Conservation (phyloP, 2,888 invertebrate genomes). For the Acanthacorydalis orientalis region DNA sequence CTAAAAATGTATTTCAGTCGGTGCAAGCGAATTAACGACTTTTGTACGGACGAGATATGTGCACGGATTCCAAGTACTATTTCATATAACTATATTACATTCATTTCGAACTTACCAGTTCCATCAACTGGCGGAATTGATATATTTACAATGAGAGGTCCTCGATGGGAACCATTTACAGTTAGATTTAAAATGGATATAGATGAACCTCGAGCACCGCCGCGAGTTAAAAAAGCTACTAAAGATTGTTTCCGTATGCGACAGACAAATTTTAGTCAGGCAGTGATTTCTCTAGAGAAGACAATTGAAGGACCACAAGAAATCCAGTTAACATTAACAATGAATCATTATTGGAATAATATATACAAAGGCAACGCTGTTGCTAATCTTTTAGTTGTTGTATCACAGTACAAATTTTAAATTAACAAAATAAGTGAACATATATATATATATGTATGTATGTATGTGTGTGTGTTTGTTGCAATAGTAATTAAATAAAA, state of each 20-base stretch:
- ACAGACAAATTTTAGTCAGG: constrained; percentile 40
- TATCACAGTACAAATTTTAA: constrained; percentile 69
- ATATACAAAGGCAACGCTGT: constrained; percentile 67
- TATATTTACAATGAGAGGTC: constrained; percentile 79
- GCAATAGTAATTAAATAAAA: too few species aligned
- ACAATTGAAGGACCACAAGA: constrained; percentile 79
- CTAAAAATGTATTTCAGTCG: constrained; percentile 39
- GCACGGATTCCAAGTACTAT: constrained; percentile 66
- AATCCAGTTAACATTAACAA: constrained; percentile 69
- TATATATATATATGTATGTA: too few species aligned
- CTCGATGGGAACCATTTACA: constrained; percentile 47
- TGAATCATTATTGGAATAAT: constrained; percentile 62
- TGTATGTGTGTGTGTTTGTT: too few species aligned
- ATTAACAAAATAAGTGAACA: constrained; percentile 5
- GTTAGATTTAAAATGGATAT: constrained; percentile 63
- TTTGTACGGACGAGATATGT: constrained; percentile 55
- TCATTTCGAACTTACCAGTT: constrained; percentile 68
- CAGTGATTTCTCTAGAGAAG: constrained; percentile 54
- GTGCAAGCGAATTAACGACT: constrained; percentile 42
- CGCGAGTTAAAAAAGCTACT: constrained; percentile 24
- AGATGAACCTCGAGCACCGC: constrained; percentile 44
- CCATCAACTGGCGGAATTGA: constrained; percentile 44
- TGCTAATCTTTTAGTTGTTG: constrained; percentile 70
- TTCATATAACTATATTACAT: constrained; percentile 85
- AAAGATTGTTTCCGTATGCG: constrained; percentile 25